These are phyloP conservation scores for Gila robusta DNA, from an alignment of 2,797 vertebrate genomes.

Conservation along the genomic window DNA sequence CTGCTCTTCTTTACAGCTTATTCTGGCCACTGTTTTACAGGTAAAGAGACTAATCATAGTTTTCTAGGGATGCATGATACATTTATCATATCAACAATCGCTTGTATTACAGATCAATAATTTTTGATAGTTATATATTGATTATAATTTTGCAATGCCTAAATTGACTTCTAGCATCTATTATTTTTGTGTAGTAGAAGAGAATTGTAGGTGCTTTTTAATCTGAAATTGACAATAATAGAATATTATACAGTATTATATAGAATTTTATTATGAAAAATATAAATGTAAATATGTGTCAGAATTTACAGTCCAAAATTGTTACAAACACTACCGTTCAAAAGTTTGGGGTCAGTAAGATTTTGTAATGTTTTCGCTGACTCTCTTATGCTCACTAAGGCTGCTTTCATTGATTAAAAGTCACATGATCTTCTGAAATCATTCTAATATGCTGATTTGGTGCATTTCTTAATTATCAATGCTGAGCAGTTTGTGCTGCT, in stretches of 20 bases:
- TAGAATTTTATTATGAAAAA: neutral
- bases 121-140: neutral
- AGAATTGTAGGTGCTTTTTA: neutral
- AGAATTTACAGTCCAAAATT: neutral
- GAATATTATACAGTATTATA: neutral
- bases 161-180: neutral
- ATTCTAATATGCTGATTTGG: neutral
- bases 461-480: neutral
- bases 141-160: neutral
- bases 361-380: neutral
- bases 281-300: neutral
- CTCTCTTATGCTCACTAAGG: neutral
- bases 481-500: neutral
- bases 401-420: neutral
- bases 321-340: too few species aligned
- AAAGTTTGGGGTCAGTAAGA: neutral
- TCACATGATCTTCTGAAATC: neutral
- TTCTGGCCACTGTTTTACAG: neutral
- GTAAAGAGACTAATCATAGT: neutral
- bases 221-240: neutral
- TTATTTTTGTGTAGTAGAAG: neutral
- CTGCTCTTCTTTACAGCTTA: neutral
- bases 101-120: neutral
- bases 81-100: neutral
- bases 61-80: neutral